Percentiles rank a stretch among this genome's conserved stretches.
These are phyloP conservation scores for Campylomormyrus tamandua DNA, from an alignment of 2,113 vertebrate genomes.

Conservation along the genomic window DNA sequence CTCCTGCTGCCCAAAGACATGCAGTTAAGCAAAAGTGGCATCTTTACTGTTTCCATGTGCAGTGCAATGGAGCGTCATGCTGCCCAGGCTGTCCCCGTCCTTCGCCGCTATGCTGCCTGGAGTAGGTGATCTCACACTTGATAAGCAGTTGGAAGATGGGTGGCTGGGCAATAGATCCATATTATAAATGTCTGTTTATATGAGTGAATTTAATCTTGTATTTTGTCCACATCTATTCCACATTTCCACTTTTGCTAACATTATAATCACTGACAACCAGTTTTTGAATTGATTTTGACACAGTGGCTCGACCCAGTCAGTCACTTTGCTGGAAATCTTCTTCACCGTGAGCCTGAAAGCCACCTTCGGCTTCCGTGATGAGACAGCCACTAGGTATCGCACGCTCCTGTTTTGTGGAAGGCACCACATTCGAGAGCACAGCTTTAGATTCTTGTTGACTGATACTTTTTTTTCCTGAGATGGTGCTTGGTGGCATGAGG, in stretches of 20 bases:
- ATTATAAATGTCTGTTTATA: neutral
- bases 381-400: neutral
- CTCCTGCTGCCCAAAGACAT: neutral
- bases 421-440: neutral
- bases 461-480: neutral
- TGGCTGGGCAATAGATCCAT: neutral
- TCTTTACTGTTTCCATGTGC: neutral
- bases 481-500: neutral
- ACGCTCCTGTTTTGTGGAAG: neutral
- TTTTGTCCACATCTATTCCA: neutral
- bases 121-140: neutral
- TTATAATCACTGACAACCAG: neutral
- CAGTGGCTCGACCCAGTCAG: neutral
- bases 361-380: neutral
- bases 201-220: neutral
- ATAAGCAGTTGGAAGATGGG: neutral
- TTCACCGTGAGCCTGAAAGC: neutral
- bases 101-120: neutral
- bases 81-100: neutral
- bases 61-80: neutral
- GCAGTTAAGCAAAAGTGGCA: neutral
- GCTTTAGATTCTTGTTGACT: neutral
- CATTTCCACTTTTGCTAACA: neutral
- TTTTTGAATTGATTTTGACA: neutral
- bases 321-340: neutral